phyloP scores from a whole-genome alignment of 2,797 vertebrate genomes.

The Cyprinella venusta region DNA sequence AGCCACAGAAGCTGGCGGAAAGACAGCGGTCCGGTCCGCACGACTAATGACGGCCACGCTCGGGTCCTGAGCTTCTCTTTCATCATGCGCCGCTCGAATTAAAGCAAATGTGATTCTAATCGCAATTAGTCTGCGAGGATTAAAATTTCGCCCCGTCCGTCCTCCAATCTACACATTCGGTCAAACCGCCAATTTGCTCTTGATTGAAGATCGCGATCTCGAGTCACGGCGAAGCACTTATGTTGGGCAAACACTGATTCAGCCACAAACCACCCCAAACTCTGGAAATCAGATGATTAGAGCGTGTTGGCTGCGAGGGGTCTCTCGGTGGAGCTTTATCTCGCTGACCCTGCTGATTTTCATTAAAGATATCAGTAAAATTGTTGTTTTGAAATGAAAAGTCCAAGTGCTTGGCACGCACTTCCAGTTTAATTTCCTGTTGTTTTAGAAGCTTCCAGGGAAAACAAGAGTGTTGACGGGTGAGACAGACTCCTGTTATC shows the following conservation, averaged over 20 bases:
- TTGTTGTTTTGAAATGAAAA: constrained; percentile 65
- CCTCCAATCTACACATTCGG: constrained; percentile 56
- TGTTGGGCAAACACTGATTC: constrained; percentile 61
- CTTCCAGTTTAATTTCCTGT: constrained; percentile 67
- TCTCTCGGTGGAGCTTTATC: constrained; percentile 59
- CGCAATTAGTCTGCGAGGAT: constrained; percentile 61
- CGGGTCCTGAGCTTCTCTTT: constrained; percentile 47
- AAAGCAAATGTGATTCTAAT: constrained; percentile 63
- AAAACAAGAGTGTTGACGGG: constrained; percentile 58
- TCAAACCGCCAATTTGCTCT: constrained; percentile 57
- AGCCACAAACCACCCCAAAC: constrained; percentile 56
- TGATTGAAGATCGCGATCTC: constrained; percentile 63
- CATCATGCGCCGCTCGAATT: constrained; percentile 50
- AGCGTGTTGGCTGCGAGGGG: constrained; percentile 56
- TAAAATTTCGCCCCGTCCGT: constrained; percentile 55
- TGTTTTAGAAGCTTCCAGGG: constrained; percentile 55
- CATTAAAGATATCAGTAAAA: constrained; percentile 68
- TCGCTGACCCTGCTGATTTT: constrained; percentile 65
- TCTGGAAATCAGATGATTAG: constrained; percentile 64
- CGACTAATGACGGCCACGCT: constrained; percentile 48
- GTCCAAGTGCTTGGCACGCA: constrained; percentile 57
- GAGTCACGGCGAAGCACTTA: constrained; percentile 57
- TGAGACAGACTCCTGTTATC: constrained; percentile 52
- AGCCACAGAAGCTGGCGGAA: constrained; percentile 33
- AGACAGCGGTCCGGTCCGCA: constrained; percentile 9